Evolutionary conservation across 2,888 invertebrate species (phyloP), one percentile per base, ranked within the genome.

Genomic region (Pseudoips prasinana): DNA sequence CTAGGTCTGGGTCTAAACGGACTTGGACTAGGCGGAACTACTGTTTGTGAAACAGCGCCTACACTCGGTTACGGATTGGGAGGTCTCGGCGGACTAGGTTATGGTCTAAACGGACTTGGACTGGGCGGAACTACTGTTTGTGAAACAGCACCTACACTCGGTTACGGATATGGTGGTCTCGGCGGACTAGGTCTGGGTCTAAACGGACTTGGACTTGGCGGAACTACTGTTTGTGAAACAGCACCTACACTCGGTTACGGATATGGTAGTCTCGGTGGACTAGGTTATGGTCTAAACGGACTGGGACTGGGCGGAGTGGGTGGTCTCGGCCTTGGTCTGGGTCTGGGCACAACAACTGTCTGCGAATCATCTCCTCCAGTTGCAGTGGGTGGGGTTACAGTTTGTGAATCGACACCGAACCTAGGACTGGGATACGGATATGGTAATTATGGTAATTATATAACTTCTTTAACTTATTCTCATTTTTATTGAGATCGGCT

Each of bases 41-140:
- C 50, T 0, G 34, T 55, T 1, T 51, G 52, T 8, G 59, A 59
- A 29, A 37, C 33, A 4, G 10, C 25, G 1, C 55, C 59, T n/a
- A 47, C 46, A 8, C 5, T 48, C 3, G 46, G 46, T 2, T 3
- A 31, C 0, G 55, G 45, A 0, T 8, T 42, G 1, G 31, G 39
- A 0, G 9, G 4, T 18, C 19, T 42, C 1, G 18, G 18, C 3
- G 4, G 3, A 5, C 4, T 3, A 5, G 18, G 18, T 3, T 18
- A 5, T 5, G 18, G 18, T 6, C 18, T 18, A 5, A n/a, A n/a
- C n/a, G 7, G n/a, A 8, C 24, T 22, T 0, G 8, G 11, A 3
- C 7, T 22, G 1, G 30, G 30, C 0, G 8, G 14, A 3, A 17
- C 22, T 1, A 25, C 25, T 2, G 19, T 31, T 8, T 31, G 31